A percentile compares a stretch with the other conserved stretches of the same genome.
Evolutionary conservation across 2,113 vertebrate genomes (phyloP).

Genomic region (Xiphophorus maculatus): DNA sequence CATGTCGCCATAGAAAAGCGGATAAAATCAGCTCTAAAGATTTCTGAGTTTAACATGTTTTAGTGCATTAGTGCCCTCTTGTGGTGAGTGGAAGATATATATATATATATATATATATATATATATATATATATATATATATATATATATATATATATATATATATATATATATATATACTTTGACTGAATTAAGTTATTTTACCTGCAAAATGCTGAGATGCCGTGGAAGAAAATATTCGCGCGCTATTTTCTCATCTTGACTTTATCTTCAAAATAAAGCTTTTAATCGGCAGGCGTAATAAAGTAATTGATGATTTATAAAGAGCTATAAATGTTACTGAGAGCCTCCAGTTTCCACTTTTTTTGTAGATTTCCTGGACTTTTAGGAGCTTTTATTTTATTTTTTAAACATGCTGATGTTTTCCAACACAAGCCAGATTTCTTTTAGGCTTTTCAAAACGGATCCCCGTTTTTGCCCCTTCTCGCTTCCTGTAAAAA

Average conservation of each 20-base stretch:
- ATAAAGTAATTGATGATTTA: not conserved
- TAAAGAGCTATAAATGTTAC: not conserved
- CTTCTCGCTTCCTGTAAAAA: not conserved
- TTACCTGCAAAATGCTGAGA: no score
- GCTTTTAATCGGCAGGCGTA: not conserved
- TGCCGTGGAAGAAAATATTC: not conserved
- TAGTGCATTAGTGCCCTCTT: conserved; percentile 12
- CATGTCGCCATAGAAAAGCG: not conserved
- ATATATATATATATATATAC: not conserved
- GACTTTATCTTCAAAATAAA: not conserved
- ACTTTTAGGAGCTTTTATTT: no score
- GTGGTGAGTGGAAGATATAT: not conserved
- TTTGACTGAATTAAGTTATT: not conserved
- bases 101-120: not conserved
- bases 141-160: not conserved
- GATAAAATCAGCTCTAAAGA: not conserved
- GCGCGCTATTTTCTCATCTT: not conserved
- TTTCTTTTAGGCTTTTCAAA: not conserved
- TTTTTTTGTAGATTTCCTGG: no score
- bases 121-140: not conserved
- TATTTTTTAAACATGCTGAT: not conserved
- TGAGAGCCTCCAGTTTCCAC: no score
- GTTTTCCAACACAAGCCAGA: not conserved
- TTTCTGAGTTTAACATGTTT: not conserved
- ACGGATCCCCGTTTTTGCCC: not conserved